These are phyloP conservation scores for Amphiprion clarkii DNA, from an alignment of 2,797 vertebrate genomes.

Conservation along the genomic window DNA sequence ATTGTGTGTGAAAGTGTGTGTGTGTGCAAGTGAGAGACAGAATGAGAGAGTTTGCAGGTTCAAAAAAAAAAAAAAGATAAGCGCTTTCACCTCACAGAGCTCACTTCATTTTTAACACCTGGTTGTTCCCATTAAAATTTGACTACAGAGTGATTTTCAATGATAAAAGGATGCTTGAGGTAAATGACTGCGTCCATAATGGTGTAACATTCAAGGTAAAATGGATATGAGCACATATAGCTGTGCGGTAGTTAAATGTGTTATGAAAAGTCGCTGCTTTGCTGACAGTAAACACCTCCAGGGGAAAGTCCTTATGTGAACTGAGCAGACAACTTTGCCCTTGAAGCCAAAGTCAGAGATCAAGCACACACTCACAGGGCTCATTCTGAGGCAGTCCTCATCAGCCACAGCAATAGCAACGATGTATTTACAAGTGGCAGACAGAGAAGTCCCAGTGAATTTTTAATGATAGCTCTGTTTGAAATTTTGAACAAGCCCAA, in stretches of 20 bases:
- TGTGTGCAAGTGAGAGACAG: constrained; percentile 17
- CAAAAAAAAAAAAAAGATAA: too few relatives aligned
- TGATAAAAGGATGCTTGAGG: constrained; percentile 22
- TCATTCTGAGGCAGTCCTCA: constrained; percentile 57
- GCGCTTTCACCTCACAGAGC: constrained; percentile 63
- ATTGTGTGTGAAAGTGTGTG: constrained; percentile 42
- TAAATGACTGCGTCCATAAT: constrained; percentile 13
- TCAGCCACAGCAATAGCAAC: constrained; percentile 64
- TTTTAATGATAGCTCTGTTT: constrained; percentile 81
- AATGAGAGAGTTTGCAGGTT: constrained; percentile 41
- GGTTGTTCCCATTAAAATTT: constrained; percentile 57
- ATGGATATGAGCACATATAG: not conserved
- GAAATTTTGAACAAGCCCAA: constrained; percentile 80
- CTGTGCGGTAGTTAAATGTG: not conserved
- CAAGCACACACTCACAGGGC: constrained; percentile 58
- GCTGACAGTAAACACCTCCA: constrained; percentile 3
- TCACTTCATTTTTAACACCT: constrained; percentile 64
- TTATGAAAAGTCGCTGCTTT: constrained; percentile 29
- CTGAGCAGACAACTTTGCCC: constrained; percentile 41
- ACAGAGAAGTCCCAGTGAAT: constrained; percentile 77
- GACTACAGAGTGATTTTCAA: constrained; percentile 32
- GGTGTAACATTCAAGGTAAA: constrained; percentile 3
- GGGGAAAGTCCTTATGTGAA: constrained; percentile 25
- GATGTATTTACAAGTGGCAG: constrained; percentile 79
- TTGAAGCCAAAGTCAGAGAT: constrained; percentile 72